Evolutionary conservation across 2,888 invertebrate species (phyloP), one percentile per base, ranked within the genome.

Genomic region (Eilema depressum): DNA sequence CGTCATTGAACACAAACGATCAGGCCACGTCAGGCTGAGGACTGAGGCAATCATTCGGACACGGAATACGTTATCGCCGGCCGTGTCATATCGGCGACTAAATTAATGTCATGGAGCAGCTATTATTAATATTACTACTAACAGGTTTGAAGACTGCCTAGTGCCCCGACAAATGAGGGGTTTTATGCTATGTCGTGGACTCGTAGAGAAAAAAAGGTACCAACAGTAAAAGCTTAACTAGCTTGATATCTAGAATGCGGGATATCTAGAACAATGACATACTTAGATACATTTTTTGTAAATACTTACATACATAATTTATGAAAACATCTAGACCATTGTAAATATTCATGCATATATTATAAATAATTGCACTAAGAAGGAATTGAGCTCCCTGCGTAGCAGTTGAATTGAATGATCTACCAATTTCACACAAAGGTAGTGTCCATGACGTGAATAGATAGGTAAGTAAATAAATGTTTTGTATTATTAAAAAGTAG

Each of bases 1-100:
- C 63, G 37, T 41, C 37, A 63, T 33, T 25, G 10, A 62, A 62
- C 10, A 63, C 10, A 41, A 12, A 62, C n/a, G 59, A 53, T 60
- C 47, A 12, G 26, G 41, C 63, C 70, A 80, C 80, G 70, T 80
- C 76, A 80, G 66, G 25, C 63, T 71, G 66, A n/a, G n/a, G n/a
- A n/a, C n/a, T n/a, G n/a, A n/a, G 26, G 65, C 72, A 75, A 75
- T 70, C 56, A 60, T 68, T 70, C 64, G 28, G 69, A 69, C 37
- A 75, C 63, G 74, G 66, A 62, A 28, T 41, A 26, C 33, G 68
- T 73, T 74, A 76, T 78, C 68, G 76, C 47, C 57, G 67, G 62
- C 64, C 74, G 71, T 75, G 25, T 65, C 67, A 62, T 62, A 61
- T 70, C 71, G 73, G 60, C 63, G 62, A 20, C 71, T 53, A 26